Base-by-base conservation (phyloP, 2,113 vertebrate genomes). In the Sylvilagus bachmani region DNA sequence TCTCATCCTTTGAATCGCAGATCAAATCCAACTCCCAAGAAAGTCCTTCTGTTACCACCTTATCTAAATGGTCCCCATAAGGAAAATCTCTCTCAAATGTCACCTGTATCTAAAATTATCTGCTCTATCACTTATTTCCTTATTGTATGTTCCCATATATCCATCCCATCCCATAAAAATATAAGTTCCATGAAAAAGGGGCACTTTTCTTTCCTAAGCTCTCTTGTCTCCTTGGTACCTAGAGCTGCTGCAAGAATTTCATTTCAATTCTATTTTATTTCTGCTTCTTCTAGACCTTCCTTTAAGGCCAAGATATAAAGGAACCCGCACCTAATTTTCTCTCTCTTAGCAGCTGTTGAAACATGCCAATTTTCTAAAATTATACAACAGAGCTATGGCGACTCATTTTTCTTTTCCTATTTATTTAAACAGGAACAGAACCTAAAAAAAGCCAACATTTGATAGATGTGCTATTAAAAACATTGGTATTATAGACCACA, bases 381-480 rank as follows among this genome's bases (percentile, higher is more conserved):
- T 86, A 94, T 3, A 80, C 44, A n/a, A 49, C 29, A 74, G 67
- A 87, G 61, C 75, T 51, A 71, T 58, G 36, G 62, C 0, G 4
- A 96, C 58, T 96, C 51, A 82, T 89, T 90, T 96, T 70, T 86
- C 70, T 22, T 90, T 73, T 84, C 36, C 70, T 27, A 74, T 93
- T 79, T 96, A 83, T 94, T 97, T 90, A 88, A 94, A 92, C 95
- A 87, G 10, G n/a, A 91, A 82, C 2, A 87, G 27, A 86, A 88
- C 12, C 74, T 78, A 77, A 84, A 83, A 58, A 58, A 36, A 11
- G 0, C 6, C 31, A 67, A 24, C 11, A 49, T 75, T 88, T 95
- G 92, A 93, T 94, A 90, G 58, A 96, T 88, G 25, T 74, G n/a
- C 58, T 95, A 61, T 95, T 96, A 87, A 95, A 96, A 96, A 29